Conservation (phyloP, 2,113 vertebrate genomes). For the Tragelaphus imberbis region DNA sequence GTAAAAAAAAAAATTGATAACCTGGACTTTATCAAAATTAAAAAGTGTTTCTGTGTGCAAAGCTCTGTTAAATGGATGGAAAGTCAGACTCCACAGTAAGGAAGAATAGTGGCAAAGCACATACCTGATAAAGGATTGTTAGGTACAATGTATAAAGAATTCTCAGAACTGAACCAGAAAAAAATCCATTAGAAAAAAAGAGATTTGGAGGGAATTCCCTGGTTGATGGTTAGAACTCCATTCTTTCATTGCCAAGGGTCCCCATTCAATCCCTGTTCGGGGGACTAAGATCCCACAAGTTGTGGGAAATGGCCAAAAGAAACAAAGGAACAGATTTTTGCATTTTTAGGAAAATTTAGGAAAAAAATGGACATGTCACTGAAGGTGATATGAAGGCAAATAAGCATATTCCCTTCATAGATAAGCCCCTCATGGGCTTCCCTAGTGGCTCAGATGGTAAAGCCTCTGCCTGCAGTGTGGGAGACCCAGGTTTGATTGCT, state of each 20-base stretch:
- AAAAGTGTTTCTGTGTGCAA: not conserved
- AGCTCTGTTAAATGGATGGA: not conserved
- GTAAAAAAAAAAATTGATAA: not conserved
- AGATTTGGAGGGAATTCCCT: not conserved
- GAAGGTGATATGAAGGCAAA: not conserved
- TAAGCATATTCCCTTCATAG: not conserved
- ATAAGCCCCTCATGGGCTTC: not conserved
- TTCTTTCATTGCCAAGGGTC: not conserved
- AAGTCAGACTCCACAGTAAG: not conserved
- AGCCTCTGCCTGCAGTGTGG: not conserved
- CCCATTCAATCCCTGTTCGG: not conserved
- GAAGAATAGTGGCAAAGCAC: not conserved
- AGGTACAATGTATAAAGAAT: not conserved
- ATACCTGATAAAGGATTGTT: not conserved
- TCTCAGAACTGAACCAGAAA: not conserved
- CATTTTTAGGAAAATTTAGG: not conserved
- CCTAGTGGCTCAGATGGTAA: not conserved
- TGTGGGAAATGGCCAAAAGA: not conserved
- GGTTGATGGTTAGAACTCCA: not conserved
- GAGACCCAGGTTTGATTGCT: not conserved
- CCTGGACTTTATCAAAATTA: not conserved
- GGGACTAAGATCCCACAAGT: not conserved
- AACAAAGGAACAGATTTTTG: not conserved
- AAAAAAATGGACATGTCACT: not conserved
- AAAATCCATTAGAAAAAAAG: not conserved